These are phyloP conservation scores for Heterodera filipjevi DNA, from an alignment of 2,888 invertebrate genomes.

Conservation along the genomic window DNA sequence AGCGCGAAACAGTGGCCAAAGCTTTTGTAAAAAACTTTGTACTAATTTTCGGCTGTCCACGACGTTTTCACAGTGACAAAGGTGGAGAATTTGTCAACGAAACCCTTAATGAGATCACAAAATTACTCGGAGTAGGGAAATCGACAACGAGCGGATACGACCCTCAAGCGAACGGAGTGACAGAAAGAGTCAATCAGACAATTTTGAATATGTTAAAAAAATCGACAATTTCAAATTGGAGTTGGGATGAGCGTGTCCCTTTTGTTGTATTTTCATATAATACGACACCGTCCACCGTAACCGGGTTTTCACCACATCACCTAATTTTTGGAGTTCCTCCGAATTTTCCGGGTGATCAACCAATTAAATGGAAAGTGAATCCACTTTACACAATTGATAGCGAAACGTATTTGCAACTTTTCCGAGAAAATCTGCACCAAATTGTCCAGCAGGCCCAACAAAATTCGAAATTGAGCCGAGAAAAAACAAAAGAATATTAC, in stretches of 20 bases:
- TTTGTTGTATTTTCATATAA: conserved; percentile 23
- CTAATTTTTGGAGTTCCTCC: not conserved
- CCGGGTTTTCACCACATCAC: not conserved
- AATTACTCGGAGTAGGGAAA: too few relatives aligned
- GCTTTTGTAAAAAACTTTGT: conserved; percentile 43
- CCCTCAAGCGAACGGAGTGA: too few relatives aligned
- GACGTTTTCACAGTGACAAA: conserved; percentile 44
- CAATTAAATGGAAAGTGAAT: not conserved
- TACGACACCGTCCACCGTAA: not conserved
- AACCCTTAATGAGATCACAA: too few relatives aligned
- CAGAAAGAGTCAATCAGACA: too few relatives aligned
- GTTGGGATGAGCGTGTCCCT: conserved; percentile 20
- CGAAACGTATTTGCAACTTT: conserved; percentile 20
- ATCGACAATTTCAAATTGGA: too few relatives aligned
- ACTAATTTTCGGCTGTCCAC: not conserved
- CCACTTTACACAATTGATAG: conserved; percentile 23
- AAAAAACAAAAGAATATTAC: conserved; percentile 21
- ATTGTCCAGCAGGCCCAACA: not conserved
- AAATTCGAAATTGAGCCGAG: too few relatives aligned
- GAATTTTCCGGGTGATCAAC: not conserved
- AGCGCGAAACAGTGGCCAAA: conserved; percentile 44
- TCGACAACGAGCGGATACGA: too few relatives aligned
- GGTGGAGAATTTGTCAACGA: conserved; percentile 45
- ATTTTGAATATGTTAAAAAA: too few relatives aligned
- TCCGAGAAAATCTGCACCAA: conserved; percentile 14